Evolutionary conservation across 2,113 vertebrate genomes (phyloP).

Genomic region (Labeo rohita): DNA sequence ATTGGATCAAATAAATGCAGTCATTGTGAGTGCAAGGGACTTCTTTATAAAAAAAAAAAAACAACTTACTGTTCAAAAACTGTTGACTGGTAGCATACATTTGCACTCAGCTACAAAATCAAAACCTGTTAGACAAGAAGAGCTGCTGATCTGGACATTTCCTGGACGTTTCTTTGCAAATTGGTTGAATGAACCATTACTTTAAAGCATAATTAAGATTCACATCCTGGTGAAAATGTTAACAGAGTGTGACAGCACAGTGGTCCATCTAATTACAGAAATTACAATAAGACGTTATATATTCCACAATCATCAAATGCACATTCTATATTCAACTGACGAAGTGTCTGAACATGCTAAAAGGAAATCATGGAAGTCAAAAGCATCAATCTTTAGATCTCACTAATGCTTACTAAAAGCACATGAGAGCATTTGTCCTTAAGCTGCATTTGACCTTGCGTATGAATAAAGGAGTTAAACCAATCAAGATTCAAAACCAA

Average conservation of each 20-base stretch:
- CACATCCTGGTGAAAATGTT: not conserved
- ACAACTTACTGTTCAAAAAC: no score
- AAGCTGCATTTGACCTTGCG: slow-evolving; percentile 8
- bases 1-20: no score
- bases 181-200: slow-evolving; percentile 10
- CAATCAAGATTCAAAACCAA: not conserved
- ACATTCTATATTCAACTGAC: not conserved
- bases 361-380: not conserved
- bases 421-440: not conserved
- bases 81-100: not conserved
- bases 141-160: not conserved
- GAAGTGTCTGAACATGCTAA: not conserved
- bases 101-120: not conserved
- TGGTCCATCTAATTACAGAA: slow-evolving; percentile 31
- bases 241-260: slow-evolving; percentile 25
- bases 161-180: not conserved
- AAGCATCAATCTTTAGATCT: not conserved
- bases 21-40: no score
- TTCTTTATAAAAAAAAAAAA: no score
- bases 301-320: not conserved
- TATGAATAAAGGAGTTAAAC: slow-evolving; percentile 30
- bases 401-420: not conserved
- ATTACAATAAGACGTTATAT: slow-evolving; percentile 19
- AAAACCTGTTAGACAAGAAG: slow-evolving; percentile 11
- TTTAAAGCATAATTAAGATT: slow-evolving; percentile 8